Percentiles rank a stretch among this genome's conserved stretches.
Conservation (phyloP, 2,888 invertebrate species). For the Drosophila koepferae region DNA sequence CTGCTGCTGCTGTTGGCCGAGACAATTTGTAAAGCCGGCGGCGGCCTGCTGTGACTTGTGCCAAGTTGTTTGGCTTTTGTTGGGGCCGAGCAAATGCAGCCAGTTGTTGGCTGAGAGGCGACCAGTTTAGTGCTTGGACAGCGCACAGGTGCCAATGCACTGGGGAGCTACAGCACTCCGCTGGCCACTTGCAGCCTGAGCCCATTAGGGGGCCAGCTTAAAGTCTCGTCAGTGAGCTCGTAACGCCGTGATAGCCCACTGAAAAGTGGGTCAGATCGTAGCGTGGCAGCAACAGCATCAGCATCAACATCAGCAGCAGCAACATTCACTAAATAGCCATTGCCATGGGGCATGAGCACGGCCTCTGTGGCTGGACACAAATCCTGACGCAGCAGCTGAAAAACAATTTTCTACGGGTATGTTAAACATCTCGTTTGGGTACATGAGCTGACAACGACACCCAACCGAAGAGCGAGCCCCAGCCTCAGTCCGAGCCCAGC, state of each 20-base stretch:
- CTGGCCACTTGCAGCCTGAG: slow-evolving; percentile 38
- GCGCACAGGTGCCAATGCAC: slow-evolving; percentile 54
- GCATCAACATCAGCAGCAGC: slow-evolving; percentile 33
- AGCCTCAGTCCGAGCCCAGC: slow-evolving; percentile 1
- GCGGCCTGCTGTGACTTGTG: slow-evolving; percentile 75
- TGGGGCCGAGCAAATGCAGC: slow-evolving; percentile 49
- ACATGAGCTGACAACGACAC: slow-evolving; percentile 68
- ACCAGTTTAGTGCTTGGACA: slow-evolving; percentile 45
- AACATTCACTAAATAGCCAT: slow-evolving; percentile 71
- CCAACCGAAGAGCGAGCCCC: slow-evolving; percentile 27
- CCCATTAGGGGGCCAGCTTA: slow-evolving; percentile 75
- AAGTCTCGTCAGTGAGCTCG: slow-evolving; percentile 43
- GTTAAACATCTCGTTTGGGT: slow-evolving; percentile 72
- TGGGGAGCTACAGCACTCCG: slow-evolving; percentile 1
- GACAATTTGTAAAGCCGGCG: slow-evolving; percentile 70
- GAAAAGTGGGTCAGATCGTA: slow-evolving; percentile 72
- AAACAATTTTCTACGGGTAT: slow-evolving; percentile 80
- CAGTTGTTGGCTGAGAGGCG: slow-evolving; percentile 65
- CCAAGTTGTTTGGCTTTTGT: slow-evolving; percentile 72
- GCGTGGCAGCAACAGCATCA: slow-evolving; percentile 55
- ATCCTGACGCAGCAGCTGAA: slow-evolving; percentile 77
- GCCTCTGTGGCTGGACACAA: slow-evolving; percentile 57
- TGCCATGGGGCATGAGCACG: slow-evolving; percentile 24
- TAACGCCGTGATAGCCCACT: slow-evolving; percentile 34
- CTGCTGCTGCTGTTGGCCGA: slow-evolving; percentile 24